Percentiles rank a stretch among this genome's conserved stretches.
These are phyloP conservation scores for Drosophila nr. perissopoda DNA, from an alignment of 2,888 invertebrate species.

Conservation along the genomic window DNA sequence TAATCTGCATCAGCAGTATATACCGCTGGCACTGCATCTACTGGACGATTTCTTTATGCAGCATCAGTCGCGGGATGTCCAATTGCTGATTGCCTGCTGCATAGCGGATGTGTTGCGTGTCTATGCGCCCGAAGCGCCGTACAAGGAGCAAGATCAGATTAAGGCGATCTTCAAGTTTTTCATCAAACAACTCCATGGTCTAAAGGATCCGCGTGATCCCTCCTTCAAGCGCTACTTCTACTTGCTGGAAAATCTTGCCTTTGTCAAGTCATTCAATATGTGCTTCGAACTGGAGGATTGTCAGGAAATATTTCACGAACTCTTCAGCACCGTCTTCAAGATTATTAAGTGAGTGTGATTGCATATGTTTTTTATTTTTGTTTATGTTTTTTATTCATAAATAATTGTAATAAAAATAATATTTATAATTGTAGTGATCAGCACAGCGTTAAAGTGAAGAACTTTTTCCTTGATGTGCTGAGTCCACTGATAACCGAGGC, in stretches of 20 bases:
- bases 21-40: slow-evolving; percentile 95
- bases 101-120: slow-evolving; percentile 98
- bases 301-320: slow-evolving; percentile 97
- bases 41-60: slow-evolving; percentile 97
- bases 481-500: slow-evolving; percentile 97
- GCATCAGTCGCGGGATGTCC: slow-evolving; percentile 96
- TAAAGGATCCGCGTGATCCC: slow-evolving; percentile 98
- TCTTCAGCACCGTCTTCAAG: slow-evolving; percentile 97
- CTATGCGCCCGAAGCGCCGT: slow-evolving; percentile 99
- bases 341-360: slow-evolving; percentile 93
- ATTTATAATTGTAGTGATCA: slow-evolving; percentile 89
- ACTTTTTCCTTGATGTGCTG: slow-evolving; percentile 98
- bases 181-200: slow-evolving; percentile 95
- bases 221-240: slow-evolving; percentile 99
- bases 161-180: slow-evolving; percentile 96
- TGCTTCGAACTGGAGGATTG: slow-evolving; percentile 99
- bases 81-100: slow-evolving; percentile 97
- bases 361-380: not conserved
- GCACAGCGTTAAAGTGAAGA: slow-evolving; percentile 97
- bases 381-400: not conserved
- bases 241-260: slow-evolving; percentile 97
- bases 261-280: slow-evolving; percentile 99
- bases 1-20: slow-evolving; percentile 95
- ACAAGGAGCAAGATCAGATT: slow-evolving; percentile 97
- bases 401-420: slow-evolving; percentile 1